A percentile compares a stretch with the other conserved stretches of the same genome.
phyloP scores from a whole-genome alignment of 2,113 vertebrate genomes.

The Sisor rabdophorus region DNA sequence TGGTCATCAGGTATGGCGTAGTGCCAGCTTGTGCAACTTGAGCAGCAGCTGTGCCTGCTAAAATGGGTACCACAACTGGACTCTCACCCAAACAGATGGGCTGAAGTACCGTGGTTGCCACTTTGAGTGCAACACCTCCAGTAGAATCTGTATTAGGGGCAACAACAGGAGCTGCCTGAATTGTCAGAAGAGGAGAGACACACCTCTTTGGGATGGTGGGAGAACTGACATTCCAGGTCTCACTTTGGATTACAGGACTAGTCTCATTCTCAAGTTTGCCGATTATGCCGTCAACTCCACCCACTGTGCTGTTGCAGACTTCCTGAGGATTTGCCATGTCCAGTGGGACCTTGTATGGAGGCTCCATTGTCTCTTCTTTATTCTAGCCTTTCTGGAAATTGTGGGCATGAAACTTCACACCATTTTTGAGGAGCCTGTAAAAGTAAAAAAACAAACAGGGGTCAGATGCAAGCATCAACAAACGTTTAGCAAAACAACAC shows the following conservation, averaged over 20 bases:
- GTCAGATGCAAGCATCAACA: neutral
- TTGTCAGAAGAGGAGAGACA: slow-evolving; percentile 70
- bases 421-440: slow-evolving; percentile 61
- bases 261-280: slow-evolving; percentile 81
- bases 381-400: slow-evolving; percentile 58
- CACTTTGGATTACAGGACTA: slow-evolving; percentile 72
- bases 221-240: slow-evolving; percentile 78
- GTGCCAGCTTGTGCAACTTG: slow-evolving; percentile 76
- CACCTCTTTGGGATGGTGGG: slow-evolving; percentile 82
- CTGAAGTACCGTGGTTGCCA: slow-evolving; percentile 87
- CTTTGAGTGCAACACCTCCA: slow-evolving; percentile 84
- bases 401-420: slow-evolving; percentile 47
- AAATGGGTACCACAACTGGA: slow-evolving; percentile 88
- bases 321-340: slow-evolving; percentile 74
- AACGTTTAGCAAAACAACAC: neutral
- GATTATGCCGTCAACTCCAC: slow-evolving; percentile 54
- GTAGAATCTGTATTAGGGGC: slow-evolving; percentile 74
- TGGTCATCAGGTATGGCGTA: slow-evolving; percentile 86
- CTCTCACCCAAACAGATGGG: slow-evolving; percentile 93
- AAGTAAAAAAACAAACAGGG: slow-evolving; percentile 49
- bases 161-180: slow-evolving; percentile 74
- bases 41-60: slow-evolving; percentile 76
- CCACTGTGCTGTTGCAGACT: slow-evolving; percentile 44
- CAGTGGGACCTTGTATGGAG: slow-evolving; percentile 73
- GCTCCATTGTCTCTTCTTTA: slow-evolving; percentile 70